Percentiles rank a stretch among this genome's conserved stretches.
These are phyloP conservation scores for Andricus grossulariae DNA, from an alignment of 1,140 invertebrate genomes.

Conservation along the genomic window DNA sequence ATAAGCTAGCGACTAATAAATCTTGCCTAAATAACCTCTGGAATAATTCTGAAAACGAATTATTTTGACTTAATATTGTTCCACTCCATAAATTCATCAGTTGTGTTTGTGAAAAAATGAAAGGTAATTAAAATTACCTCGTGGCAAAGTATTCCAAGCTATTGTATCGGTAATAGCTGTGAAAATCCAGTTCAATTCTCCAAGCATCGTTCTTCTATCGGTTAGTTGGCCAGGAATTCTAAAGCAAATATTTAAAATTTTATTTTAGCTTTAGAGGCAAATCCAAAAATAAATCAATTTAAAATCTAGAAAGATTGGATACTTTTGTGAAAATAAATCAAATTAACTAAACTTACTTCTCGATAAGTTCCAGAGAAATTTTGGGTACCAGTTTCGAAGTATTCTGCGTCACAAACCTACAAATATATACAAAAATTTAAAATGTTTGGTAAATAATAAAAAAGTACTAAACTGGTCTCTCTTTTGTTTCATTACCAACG, in stretches of 20 bases:
- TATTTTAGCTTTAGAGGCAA: constrained; percentile 22
- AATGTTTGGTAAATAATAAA: constrained; percentile 24
- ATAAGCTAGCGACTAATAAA: constrained; percentile 97
- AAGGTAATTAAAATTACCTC: constrained; percentile 75
- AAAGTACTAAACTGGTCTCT: constrained; percentile 28
- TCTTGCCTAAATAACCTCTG: constrained; percentile 98
- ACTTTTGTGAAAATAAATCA: constrained; percentile 26
- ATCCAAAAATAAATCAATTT: background rate
- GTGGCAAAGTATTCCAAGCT: constrained; percentile 97
- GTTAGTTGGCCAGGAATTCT: constrained; percentile 96
- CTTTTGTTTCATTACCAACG: constrained; percentile 81
- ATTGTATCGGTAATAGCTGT: constrained; percentile 99
- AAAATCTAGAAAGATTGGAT: constrained; percentile 1
- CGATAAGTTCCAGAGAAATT: constrained; percentile 89
- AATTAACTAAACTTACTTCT: constrained; percentile 82
- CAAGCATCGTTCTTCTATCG: constrained; percentile 97
- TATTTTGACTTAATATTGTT: constrained; percentile 27
- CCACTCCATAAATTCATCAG: no score
- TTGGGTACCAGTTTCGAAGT: constrained; percentile 88
- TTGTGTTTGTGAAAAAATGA: constrained; percentile 6
- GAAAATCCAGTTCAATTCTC: constrained; percentile 99
- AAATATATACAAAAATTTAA: constrained; percentile 38
- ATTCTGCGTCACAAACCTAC: constrained; percentile 91
- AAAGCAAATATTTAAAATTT: constrained; percentile 44
- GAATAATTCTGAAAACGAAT: constrained; percentile 86